These are phyloP conservation scores for Mimas tiliae DNA, from an alignment of 2,888 invertebrate species.

Conservation along the genomic window DNA sequence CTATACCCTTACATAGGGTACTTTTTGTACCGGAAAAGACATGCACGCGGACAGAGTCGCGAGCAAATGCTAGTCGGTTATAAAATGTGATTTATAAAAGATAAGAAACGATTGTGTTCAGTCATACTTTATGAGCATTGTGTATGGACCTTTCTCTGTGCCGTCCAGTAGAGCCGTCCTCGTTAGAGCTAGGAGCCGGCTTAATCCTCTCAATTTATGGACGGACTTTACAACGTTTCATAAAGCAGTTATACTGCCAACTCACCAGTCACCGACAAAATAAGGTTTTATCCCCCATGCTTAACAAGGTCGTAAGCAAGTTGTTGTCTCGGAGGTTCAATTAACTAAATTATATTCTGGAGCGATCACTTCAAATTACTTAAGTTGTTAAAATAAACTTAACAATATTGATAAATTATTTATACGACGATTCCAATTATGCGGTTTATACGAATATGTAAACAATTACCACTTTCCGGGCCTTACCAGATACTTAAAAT, in stretches of 20 bases:
- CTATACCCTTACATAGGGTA: no score
- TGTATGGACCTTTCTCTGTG: neutral
- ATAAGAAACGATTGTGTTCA: neutral
- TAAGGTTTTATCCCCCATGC: neutral
- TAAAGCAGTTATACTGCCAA: neutral
- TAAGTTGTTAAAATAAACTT: no score
- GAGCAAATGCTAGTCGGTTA: no score
- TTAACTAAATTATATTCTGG: no score
- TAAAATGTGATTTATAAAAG: neutral
- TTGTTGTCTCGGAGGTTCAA: neutral
- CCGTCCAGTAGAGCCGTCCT: neutral
- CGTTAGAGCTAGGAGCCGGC: neutral
- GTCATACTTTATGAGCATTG: neutral
- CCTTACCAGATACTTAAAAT: no score
- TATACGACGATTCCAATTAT: no score
- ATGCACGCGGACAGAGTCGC: no score
- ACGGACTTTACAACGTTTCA: neutral
- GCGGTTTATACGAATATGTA: no score
- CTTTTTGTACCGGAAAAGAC: no score
- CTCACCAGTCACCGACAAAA: neutral
- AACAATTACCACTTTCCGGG: no score
- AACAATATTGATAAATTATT: no score
- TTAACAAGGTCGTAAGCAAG: neutral
- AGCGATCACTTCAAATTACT: no score
- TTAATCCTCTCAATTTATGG: conserved; percentile 16